Evolutionary conservation across 2,113 vertebrate genomes (phyloP), one percentile per base, ranked within the genome.

Genomic region (Microtus ochrogaster): DNA sequence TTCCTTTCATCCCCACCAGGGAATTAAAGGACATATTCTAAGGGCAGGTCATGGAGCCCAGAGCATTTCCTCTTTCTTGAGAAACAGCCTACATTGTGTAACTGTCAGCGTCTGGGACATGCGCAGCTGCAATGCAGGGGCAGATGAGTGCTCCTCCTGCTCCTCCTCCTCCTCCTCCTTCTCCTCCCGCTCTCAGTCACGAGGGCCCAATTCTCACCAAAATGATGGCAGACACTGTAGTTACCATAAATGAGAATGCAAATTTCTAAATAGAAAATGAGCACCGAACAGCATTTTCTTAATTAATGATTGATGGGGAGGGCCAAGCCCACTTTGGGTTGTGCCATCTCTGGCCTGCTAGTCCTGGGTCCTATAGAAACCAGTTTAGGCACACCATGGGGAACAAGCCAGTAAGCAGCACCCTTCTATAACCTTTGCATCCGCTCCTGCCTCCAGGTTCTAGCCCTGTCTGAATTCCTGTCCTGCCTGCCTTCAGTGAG

Each of bases 51-150:
- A 16, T 16, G 16, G 41, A 30, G 52, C 30, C 12, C 49, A 44
- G 55, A 47, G n/a, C 28, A 47, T 4, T 86, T 92, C 93, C 79
- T 82, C 83, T 77, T 96, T 87, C 89, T 68, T 52, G 74, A 95
- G 66, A 91, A 96, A 36, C 41, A 47, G 16, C 74, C 83, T 66
- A 41, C 78, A 44, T 11, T 78, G 47, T 26, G 0, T 26, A 90
- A 94, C 8, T 13, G 26, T 58, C 6, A 41, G n/a, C 65, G 74
- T 84, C 63, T 72, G 55, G 72, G 76, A 76, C 24, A 61, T 3
- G 22, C 65, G 52, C 12, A 44, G 61, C n/a, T 55, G 4, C 19
- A 44, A 58, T 63, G 72, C 76, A 55, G 21, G 30, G 10, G 33
- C 13, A 12, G n/a, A 33, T 0, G 74, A 63, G 19, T 3, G 13